These are phyloP conservation scores for Otis tarda DNA, from an alignment of 2,113 vertebrate species.

Conservation along the genomic window DNA sequence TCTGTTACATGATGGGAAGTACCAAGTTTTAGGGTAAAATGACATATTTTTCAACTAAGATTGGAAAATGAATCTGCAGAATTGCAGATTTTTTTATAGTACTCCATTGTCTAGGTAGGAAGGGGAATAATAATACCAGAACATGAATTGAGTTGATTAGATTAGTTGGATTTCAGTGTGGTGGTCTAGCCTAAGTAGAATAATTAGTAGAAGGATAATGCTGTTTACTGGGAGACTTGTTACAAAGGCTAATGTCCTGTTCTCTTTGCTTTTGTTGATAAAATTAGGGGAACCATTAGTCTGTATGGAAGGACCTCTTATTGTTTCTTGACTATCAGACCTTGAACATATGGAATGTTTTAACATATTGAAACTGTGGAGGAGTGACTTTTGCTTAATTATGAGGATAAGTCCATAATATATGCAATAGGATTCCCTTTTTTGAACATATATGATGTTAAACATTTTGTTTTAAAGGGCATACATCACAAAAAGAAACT, in stretches of 20 bases:
- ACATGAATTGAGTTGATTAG: background rate
- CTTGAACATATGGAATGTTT: background rate
- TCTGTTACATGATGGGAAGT: background rate
- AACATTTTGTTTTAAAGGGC: constrained; percentile 77
- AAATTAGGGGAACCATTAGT: background rate
- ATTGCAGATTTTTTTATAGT: background rate
- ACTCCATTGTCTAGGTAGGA: background rate
- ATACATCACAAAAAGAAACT: constrained; percentile 92
- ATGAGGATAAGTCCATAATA: background rate
- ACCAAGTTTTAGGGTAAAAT: background rate
- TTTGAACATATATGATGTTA: background rate
- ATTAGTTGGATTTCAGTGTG: background rate
- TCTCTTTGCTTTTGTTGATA: background rate
- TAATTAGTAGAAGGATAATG: background rate
- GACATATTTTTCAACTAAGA: background rate
- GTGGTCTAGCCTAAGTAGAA: background rate
- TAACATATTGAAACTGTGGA: background rate
- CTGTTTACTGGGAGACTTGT: background rate
- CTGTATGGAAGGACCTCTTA: background rate
- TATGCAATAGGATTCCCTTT: background rate
- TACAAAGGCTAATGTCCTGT: background rate
- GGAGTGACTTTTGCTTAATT: background rate
- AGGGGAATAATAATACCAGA: background rate
- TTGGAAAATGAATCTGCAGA: background rate
- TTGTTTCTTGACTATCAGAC: background rate